Base-by-base conservation (phyloP, 2,113 vertebrate genomes). In the Picathartes gymnocephalus region DNA sequence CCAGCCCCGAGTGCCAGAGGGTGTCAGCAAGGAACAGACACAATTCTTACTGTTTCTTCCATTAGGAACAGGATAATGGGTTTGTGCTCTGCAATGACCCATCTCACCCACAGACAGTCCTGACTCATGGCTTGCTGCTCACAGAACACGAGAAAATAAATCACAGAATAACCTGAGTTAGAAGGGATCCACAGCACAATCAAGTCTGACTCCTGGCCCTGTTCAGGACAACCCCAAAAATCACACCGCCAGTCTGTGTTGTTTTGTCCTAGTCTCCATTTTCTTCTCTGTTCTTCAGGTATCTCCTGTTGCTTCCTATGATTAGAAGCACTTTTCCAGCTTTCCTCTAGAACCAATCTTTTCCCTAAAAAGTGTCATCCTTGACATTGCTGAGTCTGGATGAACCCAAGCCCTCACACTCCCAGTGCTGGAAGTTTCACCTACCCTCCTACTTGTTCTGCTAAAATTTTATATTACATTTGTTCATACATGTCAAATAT, bases 111-210 rank as follows among this genome's bases (percentile, higher is more conserved):
- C 15, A 58, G 21, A 37, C 30, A 94, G 4, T 1, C 28, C 64
- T 70, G 64, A 42, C 28, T 53, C 64, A 4, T 1, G 3, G 11
- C n/a, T 54, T 58, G 15, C 1, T 76, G 48, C 61, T n/a, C 76
- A 23, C 1, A 71, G 33, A 76, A 44, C 12, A 6, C 18, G 1
- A 23, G 37, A 50, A 76, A 72, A 62, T 13, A 8, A 68, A 15
- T 11, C 23, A 54, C 0, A 33, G 54, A 62, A 56, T 4, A 62
- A 3, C 13, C 31, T 13, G 19, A 6, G 11, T 13, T 44, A 31
- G 8, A 80, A 68, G 19, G 22, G 53, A 74, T 13, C 40, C 47
- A 27, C 9, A 47, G 35, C 22, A 19, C 6, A n/a, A 27, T 33
- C 45, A 2, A 23, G 10, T 4, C 22, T 58, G 24, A 16, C 8